Evolutionary conservation across 2,797 vertebrate species (phyloP), one percentile per base, ranked within the genome.

Genomic region (Gallinago stenura): DNA sequence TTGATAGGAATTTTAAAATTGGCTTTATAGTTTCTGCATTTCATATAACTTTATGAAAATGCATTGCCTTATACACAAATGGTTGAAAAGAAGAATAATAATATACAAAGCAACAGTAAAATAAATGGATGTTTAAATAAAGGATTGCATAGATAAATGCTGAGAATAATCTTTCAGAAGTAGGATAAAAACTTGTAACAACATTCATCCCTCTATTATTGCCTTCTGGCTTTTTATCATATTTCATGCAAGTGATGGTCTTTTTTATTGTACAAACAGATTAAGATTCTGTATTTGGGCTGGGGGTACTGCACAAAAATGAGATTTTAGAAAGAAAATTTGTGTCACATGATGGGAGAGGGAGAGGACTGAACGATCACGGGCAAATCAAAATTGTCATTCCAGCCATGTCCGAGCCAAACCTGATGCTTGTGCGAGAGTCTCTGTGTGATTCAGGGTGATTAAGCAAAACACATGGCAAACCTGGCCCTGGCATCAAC

Each of bases 381-480:
- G 28, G 41, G 6, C 50, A 28, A 69, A 82, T 51, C 41, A 39
- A 17, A 83, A 7, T 10, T 79, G 7, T 16, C 24, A 3, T 54
- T 76, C 58, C 39, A 41, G 7, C 26, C 16, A 3, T 1, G 9
- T 28, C 53, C 45, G 33, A 72, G 17, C 16, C 64, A 53, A 46
- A 46, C 14, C 12, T 30, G 7, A 71, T 37, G 12, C 25, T 24
- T 0, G 0, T 46, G 20, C n/a, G 76, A 25, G 37, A 28, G 10
- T 17, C 56, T 35, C 50, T 68, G 39, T 62, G 64, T 86, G 65
- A 71, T 22, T 86, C 57, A 65, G 37, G 50, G 51, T 73, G 82
- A 87, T 45, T 43, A 61, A 83, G 30, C 35, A 54, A 54, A 87
- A 82, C 5, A 0, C 12, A 3, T 1, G 2, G 18, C 15, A 65